These are phyloP conservation scores for Scatophagus argus DNA, from an alignment of 2,113 vertebrate genomes.

Conservation along the genomic window DNA sequence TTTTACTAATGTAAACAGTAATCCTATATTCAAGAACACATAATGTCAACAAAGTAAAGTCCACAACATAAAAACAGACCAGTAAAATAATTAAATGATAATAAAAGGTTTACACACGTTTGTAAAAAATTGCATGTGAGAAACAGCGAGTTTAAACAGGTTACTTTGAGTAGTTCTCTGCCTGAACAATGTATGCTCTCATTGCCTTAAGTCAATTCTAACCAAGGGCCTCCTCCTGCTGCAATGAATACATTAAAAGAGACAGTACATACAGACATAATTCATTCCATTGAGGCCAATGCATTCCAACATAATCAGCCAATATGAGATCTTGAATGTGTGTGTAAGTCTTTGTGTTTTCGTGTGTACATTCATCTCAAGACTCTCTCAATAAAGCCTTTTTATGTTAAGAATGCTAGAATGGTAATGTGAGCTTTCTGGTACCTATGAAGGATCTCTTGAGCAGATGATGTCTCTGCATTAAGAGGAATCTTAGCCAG, in stretches of 20 bases:
- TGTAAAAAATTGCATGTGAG: not conserved
- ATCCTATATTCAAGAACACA: not conserved
- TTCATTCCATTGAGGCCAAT: not conserved
- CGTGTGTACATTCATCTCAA: not conserved
- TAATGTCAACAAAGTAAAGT: not conserved
- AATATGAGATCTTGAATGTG: conserved; percentile 3
- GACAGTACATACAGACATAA: not conserved
- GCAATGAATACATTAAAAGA: not conserved
- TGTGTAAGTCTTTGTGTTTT: conserved; percentile 3
- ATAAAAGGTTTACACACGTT: no score
- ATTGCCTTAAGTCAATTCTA: not conserved
- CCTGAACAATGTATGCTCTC: not conserved
- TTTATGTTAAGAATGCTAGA: not conserved
- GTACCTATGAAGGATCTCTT: not conserved
- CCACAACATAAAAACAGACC: not conserved
- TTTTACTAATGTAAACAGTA: not conserved
- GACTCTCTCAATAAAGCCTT: not conserved
- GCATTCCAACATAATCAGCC: conserved; percentile 37
- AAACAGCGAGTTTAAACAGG: not conserved
- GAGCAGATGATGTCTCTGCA: not conserved
- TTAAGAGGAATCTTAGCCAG: not conserved
- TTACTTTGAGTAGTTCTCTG: not conserved
- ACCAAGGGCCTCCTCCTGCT: not conserved
- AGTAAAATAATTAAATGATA: no score
- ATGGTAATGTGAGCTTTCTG: no score